Evolutionary conservation across 2,113 vertebrate species (phyloP).

Genomic region (Chauna torquata): DNA sequence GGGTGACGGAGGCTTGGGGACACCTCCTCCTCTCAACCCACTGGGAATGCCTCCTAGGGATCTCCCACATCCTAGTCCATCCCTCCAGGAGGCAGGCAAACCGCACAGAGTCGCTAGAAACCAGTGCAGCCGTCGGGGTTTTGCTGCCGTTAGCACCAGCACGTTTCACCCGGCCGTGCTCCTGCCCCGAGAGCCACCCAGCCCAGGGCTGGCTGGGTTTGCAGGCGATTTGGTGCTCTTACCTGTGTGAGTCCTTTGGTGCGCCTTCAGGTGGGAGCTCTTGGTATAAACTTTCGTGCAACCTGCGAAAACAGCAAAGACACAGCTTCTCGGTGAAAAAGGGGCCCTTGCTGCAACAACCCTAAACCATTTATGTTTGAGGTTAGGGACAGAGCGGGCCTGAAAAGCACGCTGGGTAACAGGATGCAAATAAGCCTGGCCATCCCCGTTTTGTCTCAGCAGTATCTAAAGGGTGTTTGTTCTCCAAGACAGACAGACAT

Average conservation of each 20-base stretch:
- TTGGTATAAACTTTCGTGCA: slow-evolving; percentile 94
- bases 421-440: not conserved
- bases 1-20: not conserved
- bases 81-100: not conserved
- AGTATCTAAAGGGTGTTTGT: not conserved
- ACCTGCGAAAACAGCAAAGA: slow-evolving; percentile 71
- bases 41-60: not conserved
- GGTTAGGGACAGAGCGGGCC: not conserved
- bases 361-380: not conserved
- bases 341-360: not conserved
- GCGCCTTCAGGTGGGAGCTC: slow-evolving; percentile 93
- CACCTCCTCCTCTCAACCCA: not conserved
- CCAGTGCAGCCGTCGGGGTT: not conserved
- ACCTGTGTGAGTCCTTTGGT: slow-evolving; percentile 94
- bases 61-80: not conserved
- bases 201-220: not conserved
- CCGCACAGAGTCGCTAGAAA: not conserved
- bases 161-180: not conserved
- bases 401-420: not conserved
- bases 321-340: not conserved
- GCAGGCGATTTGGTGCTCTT: not conserved
- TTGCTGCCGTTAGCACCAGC: not conserved
- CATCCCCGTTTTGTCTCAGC: not conserved
- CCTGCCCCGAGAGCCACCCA: not conserved
- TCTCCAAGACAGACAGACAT: not conserved